These are phyloP conservation scores for Perca flavescens DNA, from an alignment of 2,113 vertebrate genomes.

Conservation along the genomic window DNA sequence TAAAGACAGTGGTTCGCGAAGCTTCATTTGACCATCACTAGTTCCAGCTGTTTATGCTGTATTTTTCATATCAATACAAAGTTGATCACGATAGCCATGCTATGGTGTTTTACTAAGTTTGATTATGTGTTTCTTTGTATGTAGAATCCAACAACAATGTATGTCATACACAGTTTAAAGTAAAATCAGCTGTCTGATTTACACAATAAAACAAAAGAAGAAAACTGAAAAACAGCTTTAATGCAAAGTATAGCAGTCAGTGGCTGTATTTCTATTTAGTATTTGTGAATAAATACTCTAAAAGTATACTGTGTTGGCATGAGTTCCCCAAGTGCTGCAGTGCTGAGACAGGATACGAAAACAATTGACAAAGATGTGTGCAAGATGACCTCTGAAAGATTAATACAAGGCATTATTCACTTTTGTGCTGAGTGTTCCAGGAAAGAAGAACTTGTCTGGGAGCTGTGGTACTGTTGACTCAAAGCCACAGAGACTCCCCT, in stretches of 20 bases:
- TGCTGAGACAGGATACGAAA: conserved; percentile 33
- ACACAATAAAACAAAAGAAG: neutral
- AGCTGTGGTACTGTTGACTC: conserved; percentile 63
- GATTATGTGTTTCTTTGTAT: neutral
- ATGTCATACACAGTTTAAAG: neutral
- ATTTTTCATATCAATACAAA: too few species aligned
- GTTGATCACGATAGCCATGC: neutral
- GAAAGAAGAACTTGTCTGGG: conserved; percentile 68
- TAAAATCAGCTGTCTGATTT: neutral
- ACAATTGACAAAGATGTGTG: conserved; percentile 59
- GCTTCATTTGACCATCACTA: too few species aligned
- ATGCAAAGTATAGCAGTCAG: neutral
- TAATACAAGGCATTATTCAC: conserved; percentile 51
- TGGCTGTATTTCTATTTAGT: conserved; percentile 9
- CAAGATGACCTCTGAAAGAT: conserved; percentile 60
- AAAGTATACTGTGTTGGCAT: conserved; percentile 9
- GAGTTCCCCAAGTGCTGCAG: conserved; percentile 9
- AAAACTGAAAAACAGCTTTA: neutral
- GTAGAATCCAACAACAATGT: neutral
- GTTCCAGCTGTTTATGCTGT: too few species aligned
- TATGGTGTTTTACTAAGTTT: neutral
- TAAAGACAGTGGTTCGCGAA: too few species aligned
- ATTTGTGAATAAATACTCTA: neutral
- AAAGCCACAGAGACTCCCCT: conserved; percentile 57
- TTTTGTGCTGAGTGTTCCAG: conserved; percentile 66